A percentile compares a stretch with the other conserved stretches of the same genome.
Conservation (phyloP, 92 coral and sea anemone genomes). For the Epizoanthus illoricatus region DNA sequence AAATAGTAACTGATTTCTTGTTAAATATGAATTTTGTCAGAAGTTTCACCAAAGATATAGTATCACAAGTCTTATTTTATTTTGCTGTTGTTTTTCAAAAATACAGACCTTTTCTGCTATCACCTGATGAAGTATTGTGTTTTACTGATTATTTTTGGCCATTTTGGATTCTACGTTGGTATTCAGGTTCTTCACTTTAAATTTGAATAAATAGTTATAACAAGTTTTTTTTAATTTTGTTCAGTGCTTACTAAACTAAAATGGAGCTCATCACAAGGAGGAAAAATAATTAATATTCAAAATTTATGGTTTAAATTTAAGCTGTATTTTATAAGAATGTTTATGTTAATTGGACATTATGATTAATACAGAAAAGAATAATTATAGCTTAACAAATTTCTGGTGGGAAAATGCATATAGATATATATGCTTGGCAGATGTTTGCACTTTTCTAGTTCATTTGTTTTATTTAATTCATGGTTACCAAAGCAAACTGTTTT, state of each 20-base stretch:
- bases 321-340: no score
- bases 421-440: no score
- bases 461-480: no score
- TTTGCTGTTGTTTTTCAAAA: neutral
- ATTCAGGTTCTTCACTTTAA: slow-evolving; percentile 29
- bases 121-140: neutral
- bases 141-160: slow-evolving; percentile 10
- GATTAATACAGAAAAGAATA: neutral
- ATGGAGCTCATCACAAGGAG: no score
- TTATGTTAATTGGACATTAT: neutral
- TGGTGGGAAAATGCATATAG: neutral
- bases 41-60: neutral
- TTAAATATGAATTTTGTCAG: neutral
- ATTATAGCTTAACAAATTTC: neutral
- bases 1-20: neutral
- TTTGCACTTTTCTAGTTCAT: no score
- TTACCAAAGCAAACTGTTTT: no score
- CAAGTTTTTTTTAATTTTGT: neutral
- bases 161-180: slow-evolving; percentile 30
- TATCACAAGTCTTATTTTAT: neutral
- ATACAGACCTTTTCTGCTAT: neutral
- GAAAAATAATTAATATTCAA: no score
- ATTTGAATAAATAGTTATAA: slow-evolving; percentile 28
- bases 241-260: no score
- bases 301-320: no score